These are phyloP conservation scores for Phallusia fumigata DNA, from an alignment of 23 tunicate genomes.

Conservation along the genomic window DNA sequence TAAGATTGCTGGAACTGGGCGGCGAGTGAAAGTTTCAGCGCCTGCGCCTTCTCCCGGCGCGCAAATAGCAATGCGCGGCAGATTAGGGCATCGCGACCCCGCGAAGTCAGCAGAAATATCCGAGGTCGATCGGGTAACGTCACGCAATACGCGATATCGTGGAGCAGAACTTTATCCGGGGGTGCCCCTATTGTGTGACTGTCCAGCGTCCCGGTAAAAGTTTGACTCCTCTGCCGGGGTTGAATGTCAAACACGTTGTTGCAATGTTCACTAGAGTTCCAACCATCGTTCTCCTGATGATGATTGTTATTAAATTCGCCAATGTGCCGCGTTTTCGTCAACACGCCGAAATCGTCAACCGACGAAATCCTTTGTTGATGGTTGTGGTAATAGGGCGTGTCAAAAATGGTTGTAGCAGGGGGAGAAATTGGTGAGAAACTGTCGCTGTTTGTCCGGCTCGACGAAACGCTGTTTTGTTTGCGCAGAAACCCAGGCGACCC, in stretches of 20 bases:
- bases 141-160: constrained; percentile 83
- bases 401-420: constrained; percentile 2
- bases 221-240: constrained; percentile 15
- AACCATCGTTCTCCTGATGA: too few species aligned
- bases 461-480: background rate
- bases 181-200: background rate
- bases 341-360: background rate
- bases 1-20: constrained; percentile 52
- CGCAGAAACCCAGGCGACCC: background rate
- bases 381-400: constrained; percentile 13
- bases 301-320: constrained; percentile 18
- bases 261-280: background rate
- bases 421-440: background rate
- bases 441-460: constrained; percentile 10
- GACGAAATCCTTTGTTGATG: background rate
- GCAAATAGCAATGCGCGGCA: constrained; percentile 58
- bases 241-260: background rate
- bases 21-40: constrained; percentile 49
- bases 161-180: constrained; percentile 27
- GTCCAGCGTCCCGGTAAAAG: background rate
- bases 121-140: constrained; percentile 54
- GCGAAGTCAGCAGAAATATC: constrained; percentile 69
- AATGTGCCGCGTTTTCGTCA: too few species aligned
- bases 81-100: constrained; percentile 40
- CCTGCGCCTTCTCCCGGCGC: constrained; percentile 58